Conservation (phyloP, 2,888 invertebrate species). For the Morpho deidamia region DNA sequence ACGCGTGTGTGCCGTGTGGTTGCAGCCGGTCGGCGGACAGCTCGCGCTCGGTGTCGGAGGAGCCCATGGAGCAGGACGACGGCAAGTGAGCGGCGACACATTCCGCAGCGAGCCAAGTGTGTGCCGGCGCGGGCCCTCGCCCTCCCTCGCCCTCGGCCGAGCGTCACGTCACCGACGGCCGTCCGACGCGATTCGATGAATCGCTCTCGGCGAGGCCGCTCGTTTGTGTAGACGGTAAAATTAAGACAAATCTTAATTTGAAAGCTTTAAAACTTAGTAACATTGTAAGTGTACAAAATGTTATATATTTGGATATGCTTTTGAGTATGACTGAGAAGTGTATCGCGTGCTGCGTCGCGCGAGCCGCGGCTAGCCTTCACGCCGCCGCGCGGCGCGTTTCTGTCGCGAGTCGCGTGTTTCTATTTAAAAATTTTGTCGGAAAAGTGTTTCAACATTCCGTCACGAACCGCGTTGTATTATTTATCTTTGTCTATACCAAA, state of each 20-base stretch:
- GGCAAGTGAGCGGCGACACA: slow-evolving; percentile 78
- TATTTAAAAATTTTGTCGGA: slow-evolving; percentile 15
- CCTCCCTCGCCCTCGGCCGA: too few relatives aligned
- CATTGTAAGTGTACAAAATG: slow-evolving; percentile 57
- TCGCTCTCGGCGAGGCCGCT: slow-evolving; percentile 40
- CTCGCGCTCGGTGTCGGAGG: slow-evolving; percentile 84
- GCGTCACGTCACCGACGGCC: slow-evolving; percentile 4
- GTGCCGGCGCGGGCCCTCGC: too few relatives aligned
- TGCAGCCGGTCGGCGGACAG: slow-evolving; percentile 77
- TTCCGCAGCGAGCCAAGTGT: slow-evolving; percentile 21
- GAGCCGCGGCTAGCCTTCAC: slow-evolving; percentile 7
- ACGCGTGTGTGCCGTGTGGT: too few relatives aligned
- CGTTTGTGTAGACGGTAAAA: slow-evolving; percentile 44
- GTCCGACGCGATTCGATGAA: slow-evolving; percentile 42
- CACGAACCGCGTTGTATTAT: slow-evolving; percentile 18
- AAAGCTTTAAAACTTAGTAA: slow-evolving; percentile 68
- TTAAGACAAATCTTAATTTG: slow-evolving; percentile 66
- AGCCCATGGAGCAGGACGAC: slow-evolving; percentile 92
- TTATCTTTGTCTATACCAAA: slow-evolving; percentile 27
- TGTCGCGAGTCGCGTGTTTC: not conserved
- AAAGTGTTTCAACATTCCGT: slow-evolving; percentile 25
- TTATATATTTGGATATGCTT: slow-evolving; percentile 39
- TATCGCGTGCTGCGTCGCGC: slow-evolving; percentile 9
- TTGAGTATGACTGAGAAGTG: slow-evolving; percentile 33
- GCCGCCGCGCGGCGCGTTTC: slow-evolving; percentile 1